Evolutionary conservation across 2,797 vertebrate species (phyloP), one percentile per base, ranked within the genome.

Genomic region (Cuculus canorus): DNA sequence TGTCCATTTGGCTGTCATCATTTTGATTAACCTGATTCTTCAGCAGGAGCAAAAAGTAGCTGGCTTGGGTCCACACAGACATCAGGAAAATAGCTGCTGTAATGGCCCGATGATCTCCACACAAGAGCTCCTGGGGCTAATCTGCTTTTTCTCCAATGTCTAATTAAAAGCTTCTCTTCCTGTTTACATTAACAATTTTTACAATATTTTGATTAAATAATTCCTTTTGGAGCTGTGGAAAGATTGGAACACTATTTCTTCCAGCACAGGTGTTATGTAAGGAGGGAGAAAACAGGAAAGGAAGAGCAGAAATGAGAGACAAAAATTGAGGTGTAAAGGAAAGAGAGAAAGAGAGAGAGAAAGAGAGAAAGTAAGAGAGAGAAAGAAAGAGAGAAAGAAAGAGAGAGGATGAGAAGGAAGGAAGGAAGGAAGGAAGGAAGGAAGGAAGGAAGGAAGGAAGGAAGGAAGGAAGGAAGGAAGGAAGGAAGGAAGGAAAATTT

Each of bases 1-100:
- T 94, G 90, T 88, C 95, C 85, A 81, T 92, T 94, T 96, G 82
- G 77, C 85, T 96, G 95, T 95, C 95, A 92, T 95, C 77, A 0
- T 96, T 96, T 93, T 96, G 95, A 97, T 96, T 96, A 97, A 95
- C 96, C 92, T 95, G 95, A 92, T 95, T 95, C 93, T 97, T 90
- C 89, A 92, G 93, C 75, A 94, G 89, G 80, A 95, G 89, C 92
- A 92, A 92, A 91, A 97, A 91, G 88, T 86, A 92, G 87, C 77
- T 97, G 96, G 96, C 95, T 78, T 91, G 0, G 0, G 63, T 94
- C 92, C 92, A 96, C 0, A 0, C 68, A 94, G 92, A 94, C 94
- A 94, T 95, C 88, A 93, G 83, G 86, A 96, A 97, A 84, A 96
- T 96, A 95, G 91, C 88, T 91, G 88, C 84, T 0, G 25, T 90